Evolutionary conservation across 1,140 invertebrate genomes (phyloP), one percentile per base, ranked within the genome.

Genomic region (Scaptomyza montana): DNA sequence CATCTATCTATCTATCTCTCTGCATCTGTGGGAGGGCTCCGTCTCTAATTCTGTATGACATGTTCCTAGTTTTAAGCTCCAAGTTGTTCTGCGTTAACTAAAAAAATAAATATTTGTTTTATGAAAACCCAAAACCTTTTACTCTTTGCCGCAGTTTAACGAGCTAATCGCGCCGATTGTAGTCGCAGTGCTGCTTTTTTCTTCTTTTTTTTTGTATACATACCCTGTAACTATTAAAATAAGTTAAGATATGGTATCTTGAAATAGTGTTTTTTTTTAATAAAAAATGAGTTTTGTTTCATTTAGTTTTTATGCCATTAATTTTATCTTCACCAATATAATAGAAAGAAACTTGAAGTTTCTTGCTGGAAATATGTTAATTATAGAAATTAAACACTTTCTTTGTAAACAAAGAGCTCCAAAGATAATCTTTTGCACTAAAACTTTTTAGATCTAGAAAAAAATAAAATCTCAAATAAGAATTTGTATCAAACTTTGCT

Each of bases 91-190:
- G 16, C 75, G 82, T 78, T 86, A 78, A 81, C 67, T 80, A 86
- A 74, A 86, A 81, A 72, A 78, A 33, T 33, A 36, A 36, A 36
- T 36, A 36, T 9, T 84, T 76, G 71, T 62, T 60, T 86, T 78
- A 80, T 70, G 13, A 68, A 70, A 71, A 62, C 66, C 67, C 43
- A 74, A 85, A 81, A 82, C 82, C 84, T 86, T 86, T 86, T 78
- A 47, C 19, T 71, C 54, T 45, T 50, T 72, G 62, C 80, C 75
- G 82, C 82, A 70, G 66, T 69, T 87, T 87, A 82, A 87, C 59
- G 78, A 78, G 78, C 82, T 74, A 81, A 81, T 81, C 74, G 67
- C 60, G 56, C 77, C 28, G 71, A 79, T 78, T 74, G 66, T 62
- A 60, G 66, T 64, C 54, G 21, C 49, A 50, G 36, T 50, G 55